phyloP scores from a whole-genome alignment of 2,888 invertebrate genomes.

The Ariolimax columbianus region DNA sequence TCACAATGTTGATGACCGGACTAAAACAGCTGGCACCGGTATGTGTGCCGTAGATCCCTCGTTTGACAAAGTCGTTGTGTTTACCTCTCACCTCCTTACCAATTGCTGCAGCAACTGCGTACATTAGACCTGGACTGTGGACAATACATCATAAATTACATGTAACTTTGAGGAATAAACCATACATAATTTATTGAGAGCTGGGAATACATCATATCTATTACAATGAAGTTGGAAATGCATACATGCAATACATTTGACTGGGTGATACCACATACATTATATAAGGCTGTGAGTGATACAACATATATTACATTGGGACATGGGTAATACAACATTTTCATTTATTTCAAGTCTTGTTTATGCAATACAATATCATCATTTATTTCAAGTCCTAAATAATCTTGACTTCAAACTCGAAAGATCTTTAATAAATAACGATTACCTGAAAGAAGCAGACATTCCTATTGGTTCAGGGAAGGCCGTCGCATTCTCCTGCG shows the following conservation, averaged over 20 bases:
- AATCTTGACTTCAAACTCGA: not conserved
- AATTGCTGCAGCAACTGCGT: conserved; percentile 40
- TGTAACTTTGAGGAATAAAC: no score
- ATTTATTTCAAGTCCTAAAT: no score
- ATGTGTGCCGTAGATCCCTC: conserved; percentile 42
- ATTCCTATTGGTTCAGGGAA: conserved; percentile 52
- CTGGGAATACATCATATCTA: no score
- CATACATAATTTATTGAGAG: no score
- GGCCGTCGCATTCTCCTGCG: conserved; percentile 48
- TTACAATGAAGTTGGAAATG: not conserved
- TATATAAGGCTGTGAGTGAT: not conserved
- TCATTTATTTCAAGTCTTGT: no score
- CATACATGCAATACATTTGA: not conserved
- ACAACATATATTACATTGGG: not conserved
- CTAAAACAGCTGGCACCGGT: conserved; percentile 61
- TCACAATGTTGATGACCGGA: conserved; percentile 64
- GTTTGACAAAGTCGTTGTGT: conserved; percentile 51
- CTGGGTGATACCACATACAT: not conserved
- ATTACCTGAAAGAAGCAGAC: conserved; percentile 51
- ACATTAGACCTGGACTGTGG: conserved; percentile 28
- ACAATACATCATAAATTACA: not conserved
- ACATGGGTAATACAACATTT: not conserved
- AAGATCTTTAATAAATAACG: not conserved
- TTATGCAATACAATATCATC: no score
- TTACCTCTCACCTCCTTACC: conserved; percentile 51